A percentile compares a stretch with the other conserved stretches of the same genome.
Evolutionary conservation across 2,113 vertebrate genomes (phyloP).

Genomic region (Terrapene triunguis): DNA sequence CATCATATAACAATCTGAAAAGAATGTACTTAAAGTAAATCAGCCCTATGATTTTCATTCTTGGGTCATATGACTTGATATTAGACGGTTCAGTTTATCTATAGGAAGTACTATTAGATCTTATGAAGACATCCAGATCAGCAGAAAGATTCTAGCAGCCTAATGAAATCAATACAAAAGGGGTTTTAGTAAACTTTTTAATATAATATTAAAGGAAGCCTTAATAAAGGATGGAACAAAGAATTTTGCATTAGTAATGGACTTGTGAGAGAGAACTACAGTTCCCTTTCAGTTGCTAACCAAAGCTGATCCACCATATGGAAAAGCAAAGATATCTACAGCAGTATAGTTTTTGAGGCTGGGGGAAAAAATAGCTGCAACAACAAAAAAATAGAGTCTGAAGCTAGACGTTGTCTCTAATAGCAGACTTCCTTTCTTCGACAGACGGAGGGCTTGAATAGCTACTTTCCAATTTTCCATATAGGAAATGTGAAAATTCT

Average conservation of each 20-base stretch:
- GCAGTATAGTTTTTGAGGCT: background rate
- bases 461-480: conserved; percentile 24
- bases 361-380: background rate
- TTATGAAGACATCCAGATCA: conserved; percentile 11
- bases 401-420: background rate
- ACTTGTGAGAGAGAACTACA: background rate
- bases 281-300: conserved; percentile 1
- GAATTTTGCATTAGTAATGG: background rate
- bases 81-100: background rate
- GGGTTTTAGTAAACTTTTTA: background rate
- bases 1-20: background rate
- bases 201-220: background rate
- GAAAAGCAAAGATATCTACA: background rate
- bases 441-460: background rate
- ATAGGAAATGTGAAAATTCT: conserved; percentile 24
- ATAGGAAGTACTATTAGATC: background rate
- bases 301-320: background rate
- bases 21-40: background rate
- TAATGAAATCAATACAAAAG: background rate
- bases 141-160: background rate
- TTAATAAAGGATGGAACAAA: background rate
- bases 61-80: background rate
- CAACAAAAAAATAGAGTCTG: background rate
- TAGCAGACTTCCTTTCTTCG: background rate
- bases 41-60: conserved; percentile 3